These are phyloP conservation scores for Piprites chloris DNA, from an alignment of 2,113 vertebrate species.

Conservation along the genomic window DNA sequence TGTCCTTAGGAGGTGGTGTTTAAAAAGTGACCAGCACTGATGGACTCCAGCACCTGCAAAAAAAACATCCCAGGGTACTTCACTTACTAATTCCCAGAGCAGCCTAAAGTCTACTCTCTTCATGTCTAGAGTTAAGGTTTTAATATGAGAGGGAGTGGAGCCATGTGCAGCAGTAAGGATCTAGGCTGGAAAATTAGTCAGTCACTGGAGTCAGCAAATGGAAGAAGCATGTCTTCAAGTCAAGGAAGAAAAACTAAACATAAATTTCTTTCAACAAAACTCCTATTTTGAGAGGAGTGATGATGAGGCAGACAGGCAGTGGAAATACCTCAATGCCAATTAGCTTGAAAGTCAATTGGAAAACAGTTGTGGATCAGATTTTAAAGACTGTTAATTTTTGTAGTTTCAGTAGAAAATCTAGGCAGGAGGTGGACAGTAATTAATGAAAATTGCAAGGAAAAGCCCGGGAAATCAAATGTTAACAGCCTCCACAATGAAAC, in stretches of 20 bases:
- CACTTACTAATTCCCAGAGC: not conserved
- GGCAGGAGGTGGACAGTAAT: constrained; percentile 20
- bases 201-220: not conserved
- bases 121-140: not conserved
- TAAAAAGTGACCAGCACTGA: not conserved
- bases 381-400: not conserved
- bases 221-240: not conserved
- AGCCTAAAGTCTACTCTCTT: not conserved
- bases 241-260: not conserved
- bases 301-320: not conserved
- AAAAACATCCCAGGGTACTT: not conserved
- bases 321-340: not conserved
- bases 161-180: not conserved
- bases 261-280: not conserved
- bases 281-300: not conserved
- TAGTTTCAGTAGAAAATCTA: not conserved
- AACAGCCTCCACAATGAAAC: constrained; percentile 1
- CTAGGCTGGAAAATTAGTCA: not conserved
- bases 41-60: not conserved
- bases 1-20: not conserved
- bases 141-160: not conserved
- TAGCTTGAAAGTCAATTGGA: not conserved
- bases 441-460: constrained; percentile 43
- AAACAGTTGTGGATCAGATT: not conserved
- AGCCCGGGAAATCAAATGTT: constrained; percentile 32